Percentiles rank a stretch among this genome's conserved stretches.
phyloP scores from a whole-genome alignment of 2,888 invertebrate species.

The Tetanocera ferruginea region DNA sequence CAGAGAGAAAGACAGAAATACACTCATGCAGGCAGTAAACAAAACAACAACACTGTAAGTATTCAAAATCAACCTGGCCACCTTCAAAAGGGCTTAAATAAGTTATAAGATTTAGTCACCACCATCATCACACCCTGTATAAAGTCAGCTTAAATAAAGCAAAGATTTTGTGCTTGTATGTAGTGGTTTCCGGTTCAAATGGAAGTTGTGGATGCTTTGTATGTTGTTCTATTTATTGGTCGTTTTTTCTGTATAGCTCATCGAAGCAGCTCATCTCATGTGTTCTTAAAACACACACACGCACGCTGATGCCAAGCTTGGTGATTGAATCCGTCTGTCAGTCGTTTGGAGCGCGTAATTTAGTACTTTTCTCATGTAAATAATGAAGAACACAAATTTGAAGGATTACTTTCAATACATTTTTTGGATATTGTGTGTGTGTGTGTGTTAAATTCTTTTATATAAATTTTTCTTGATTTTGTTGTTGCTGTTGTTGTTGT shows the following conservation, averaged over 20 bases:
- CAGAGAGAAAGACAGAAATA: too few relatives aligned
- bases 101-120: not conserved
- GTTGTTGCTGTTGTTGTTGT: conserved; percentile 1
- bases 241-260: not conserved
- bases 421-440: not conserved
- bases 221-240: too few relatives aligned
- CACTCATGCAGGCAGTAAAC: not conserved
- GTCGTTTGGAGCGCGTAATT: not conserved
- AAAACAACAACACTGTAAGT: not conserved
- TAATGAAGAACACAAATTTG: conserved; percentile 24
- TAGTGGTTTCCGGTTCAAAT: too few relatives aligned
- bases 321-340: conserved; percentile 13
- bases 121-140: not conserved
- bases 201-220: too few relatives aligned
- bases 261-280: too few relatives aligned
- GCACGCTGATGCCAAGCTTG: not conserved
- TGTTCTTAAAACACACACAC: too few relatives aligned
- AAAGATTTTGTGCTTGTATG: too few relatives aligned
- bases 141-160: too few relatives aligned
- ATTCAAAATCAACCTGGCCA: not conserved
- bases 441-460: not conserved
- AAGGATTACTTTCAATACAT: conserved; percentile 18
- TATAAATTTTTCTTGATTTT: not conserved
- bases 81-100: not conserved
- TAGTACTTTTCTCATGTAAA: conserved; percentile 1